phyloP scores from a whole-genome alignment of 1,140 invertebrate species.

The Agrypnia vestita region DNA sequence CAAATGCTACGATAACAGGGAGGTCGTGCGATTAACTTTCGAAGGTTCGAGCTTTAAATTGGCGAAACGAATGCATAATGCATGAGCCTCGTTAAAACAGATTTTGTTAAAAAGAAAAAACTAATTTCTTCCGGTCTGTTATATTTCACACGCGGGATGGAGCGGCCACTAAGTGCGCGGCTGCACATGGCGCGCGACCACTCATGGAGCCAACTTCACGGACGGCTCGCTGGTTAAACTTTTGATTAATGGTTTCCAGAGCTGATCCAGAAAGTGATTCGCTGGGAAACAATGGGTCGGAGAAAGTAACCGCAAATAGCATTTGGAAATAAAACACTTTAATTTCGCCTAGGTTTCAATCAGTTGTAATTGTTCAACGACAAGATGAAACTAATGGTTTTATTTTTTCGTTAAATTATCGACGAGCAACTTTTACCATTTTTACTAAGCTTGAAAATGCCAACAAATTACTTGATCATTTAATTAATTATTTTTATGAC shows the following conservation, averaged over 20 bases:
- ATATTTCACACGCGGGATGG: constrained; percentile 20
- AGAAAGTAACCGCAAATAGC: constrained; percentile 3
- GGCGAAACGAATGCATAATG: constrained; percentile 26
- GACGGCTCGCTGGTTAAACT: constrained; percentile 13
- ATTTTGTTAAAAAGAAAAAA: constrained; percentile 7
- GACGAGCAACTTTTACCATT: background rate
- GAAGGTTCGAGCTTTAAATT: background rate
- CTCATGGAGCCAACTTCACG: constrained; percentile 5
- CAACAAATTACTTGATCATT: too few species aligned
- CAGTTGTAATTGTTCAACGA: background rate
- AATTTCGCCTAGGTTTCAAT: background rate
- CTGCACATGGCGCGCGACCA: constrained; percentile 12
- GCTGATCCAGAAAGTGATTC: constrained; percentile 17
- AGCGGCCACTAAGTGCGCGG: constrained; percentile 6
- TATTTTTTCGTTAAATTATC: background rate
- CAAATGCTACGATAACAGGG: constrained; percentile 12
- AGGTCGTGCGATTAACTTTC: constrained; percentile 10
- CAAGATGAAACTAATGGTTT: background rate
- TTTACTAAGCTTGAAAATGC: too few species aligned
- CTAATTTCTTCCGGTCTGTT: background rate
- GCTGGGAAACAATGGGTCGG: background rate
- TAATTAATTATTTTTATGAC: too few species aligned
- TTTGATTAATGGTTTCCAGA: constrained; percentile 30
- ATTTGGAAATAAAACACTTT: constrained; percentile 5
- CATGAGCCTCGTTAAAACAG: constrained; percentile 15